A percentile compares a stretch with the other conserved stretches of the same genome.
Evolutionary conservation across 2,113 vertebrate species (phyloP).

Genomic region (Hydrolagus affinis): DNA sequence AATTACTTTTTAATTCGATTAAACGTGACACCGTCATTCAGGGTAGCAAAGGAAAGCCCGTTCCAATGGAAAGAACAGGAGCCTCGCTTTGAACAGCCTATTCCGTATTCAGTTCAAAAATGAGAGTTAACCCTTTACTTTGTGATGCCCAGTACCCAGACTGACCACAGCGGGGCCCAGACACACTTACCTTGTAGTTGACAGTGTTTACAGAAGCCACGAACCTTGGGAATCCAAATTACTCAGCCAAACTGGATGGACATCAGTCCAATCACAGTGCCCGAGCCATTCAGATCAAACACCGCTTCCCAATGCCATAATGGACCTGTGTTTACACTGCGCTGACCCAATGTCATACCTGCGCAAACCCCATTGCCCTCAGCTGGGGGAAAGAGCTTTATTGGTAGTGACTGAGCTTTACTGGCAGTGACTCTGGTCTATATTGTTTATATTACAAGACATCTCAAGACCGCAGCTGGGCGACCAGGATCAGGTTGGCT

Average conservation of each 20-base stretch:
- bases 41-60: not conserved
- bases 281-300: not conserved
- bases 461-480: not conserved
- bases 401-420: not conserved
- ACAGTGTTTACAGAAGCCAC: not conserved
- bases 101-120: not conserved
- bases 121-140: not conserved
- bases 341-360: not conserved
- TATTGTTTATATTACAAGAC: not conserved
- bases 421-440: not conserved
- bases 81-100: not conserved
- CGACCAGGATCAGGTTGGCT: not conserved
- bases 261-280: not conserved
- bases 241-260: not conserved
- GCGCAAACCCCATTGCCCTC: not conserved
- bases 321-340: not conserved
- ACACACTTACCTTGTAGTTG: not conserved
- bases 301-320: not conserved
- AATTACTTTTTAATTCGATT: constrained; percentile 32
- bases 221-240: not conserved
- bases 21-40: constrained; percentile 23
- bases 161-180: not conserved
- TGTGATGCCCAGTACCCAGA: not conserved
- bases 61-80: not conserved
- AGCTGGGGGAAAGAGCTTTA: not conserved